Conservation (phyloP, 2,113 vertebrate species). For the Synchiropus splendidus region DNA sequence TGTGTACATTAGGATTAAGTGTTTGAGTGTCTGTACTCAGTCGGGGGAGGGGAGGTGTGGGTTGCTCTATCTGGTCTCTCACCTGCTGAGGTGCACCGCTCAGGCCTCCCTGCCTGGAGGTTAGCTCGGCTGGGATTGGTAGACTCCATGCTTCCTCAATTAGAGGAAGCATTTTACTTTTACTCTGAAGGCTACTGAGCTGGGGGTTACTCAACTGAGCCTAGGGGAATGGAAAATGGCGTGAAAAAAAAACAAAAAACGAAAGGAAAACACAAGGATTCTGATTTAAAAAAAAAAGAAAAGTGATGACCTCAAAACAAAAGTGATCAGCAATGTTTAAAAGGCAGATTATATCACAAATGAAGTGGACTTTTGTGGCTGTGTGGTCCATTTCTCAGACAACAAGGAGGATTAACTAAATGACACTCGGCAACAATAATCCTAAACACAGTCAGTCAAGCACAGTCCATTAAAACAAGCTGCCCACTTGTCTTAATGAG, state of each 20-base stretch:
- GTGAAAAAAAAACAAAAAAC: constrained; percentile 43
- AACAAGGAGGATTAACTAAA: constrained; percentile 1
- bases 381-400: constrained; percentile 1
- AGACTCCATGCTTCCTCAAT: constrained; percentile 99
- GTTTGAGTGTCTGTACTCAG: constrained; percentile 8
- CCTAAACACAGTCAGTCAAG: constrained; percentile 28
- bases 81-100: constrained; percentile 99
- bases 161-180: constrained; percentile 99
- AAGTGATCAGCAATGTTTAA: constrained; percentile 57
- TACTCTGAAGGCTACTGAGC: constrained; percentile 99
- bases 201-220: constrained; percentile 99
- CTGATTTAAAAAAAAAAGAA: constrained; percentile 9
- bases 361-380: constrained; percentile 14
- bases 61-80: constrained; percentile 78
- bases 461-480: constrained; percentile 48
- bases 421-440: constrained; percentile 35
- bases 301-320: constrained; percentile 56
- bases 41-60: constrained; percentile 16
- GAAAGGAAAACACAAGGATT: constrained; percentile 38
- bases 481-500: constrained; percentile 48
- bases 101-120: constrained; percentile 99
- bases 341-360: constrained; percentile 48
- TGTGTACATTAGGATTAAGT: constrained; percentile 14
- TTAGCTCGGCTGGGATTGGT: constrained; percentile 99
- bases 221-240: constrained; percentile 87